phyloP scores from a whole-genome alignment of 1,140 invertebrate genomes.

The Conus ventricosus region DNA sequence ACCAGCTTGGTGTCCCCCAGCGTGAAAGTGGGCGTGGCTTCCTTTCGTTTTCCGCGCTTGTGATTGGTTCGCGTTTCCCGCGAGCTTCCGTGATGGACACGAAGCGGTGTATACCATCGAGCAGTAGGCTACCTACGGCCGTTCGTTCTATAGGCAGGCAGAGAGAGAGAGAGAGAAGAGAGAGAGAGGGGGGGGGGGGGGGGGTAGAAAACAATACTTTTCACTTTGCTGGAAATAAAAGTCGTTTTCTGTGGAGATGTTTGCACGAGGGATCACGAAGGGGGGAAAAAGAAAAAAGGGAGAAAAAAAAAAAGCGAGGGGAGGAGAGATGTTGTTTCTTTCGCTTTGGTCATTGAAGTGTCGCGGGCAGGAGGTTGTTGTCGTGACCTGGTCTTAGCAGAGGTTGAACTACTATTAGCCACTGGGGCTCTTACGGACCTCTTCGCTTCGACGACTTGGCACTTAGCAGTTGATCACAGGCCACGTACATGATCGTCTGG shows the following conservation, averaged over 20 bases:
- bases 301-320: too few species aligned
- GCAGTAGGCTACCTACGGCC: not conserved
- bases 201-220: not conserved
- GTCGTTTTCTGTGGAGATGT: not conserved
- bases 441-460: too few species aligned
- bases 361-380: too few species aligned
- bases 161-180: not conserved
- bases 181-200: not conserved
- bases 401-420: too few species aligned
- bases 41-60: not conserved
- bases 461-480: too few species aligned
- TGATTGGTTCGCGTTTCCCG: not conserved
- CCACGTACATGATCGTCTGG: too few species aligned
- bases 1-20: not conserved
- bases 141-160: not conserved
- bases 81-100: not conserved
- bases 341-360: not conserved
- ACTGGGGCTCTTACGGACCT: too few species aligned
- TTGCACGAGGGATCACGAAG: too few species aligned
- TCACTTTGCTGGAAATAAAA: not conserved
- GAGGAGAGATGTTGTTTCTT: not conserved
- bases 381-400: too few species aligned
- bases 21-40: not conserved
- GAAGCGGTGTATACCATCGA: not conserved
- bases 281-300: too few species aligned